Conservation (phyloP, 2,888 invertebrate species). For the Heliothis peltigera region DNA sequence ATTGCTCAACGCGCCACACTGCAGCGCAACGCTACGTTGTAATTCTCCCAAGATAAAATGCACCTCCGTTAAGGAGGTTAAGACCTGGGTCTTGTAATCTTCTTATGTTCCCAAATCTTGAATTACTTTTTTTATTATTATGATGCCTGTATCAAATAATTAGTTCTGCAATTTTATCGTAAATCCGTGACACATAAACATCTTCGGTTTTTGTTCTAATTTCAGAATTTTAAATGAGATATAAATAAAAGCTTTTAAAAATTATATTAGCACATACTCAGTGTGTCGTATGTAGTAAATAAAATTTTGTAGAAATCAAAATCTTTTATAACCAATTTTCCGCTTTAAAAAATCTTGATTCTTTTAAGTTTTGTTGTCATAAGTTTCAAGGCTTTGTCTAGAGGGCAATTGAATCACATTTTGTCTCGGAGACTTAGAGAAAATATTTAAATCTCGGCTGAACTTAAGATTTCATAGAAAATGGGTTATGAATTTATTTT, state of each 20-base stretch:
- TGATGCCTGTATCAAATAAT: too few relatives aligned
- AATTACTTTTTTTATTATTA: too few relatives aligned
- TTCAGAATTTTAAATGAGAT: too few relatives aligned
- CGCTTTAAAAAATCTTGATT: slow-evolving; percentile 23
- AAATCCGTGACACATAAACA: too few relatives aligned
- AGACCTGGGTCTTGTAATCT: background rate
- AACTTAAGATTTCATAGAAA: slow-evolving; percentile 16
- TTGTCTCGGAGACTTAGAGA: slow-evolving; percentile 18
- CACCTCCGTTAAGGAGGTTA: slow-evolving; percentile 8
- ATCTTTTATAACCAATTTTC: slow-evolving; percentile 8
- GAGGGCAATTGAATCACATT: slow-evolving; percentile 54
- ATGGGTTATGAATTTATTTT: slow-evolving; percentile 7
- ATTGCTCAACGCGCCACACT: slow-evolving; percentile 37
- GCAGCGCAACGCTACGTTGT: slow-evolving; percentile 14
- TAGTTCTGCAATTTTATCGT: too few relatives aligned
- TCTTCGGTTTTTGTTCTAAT: too few relatives aligned
- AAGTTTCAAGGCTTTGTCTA: slow-evolving; percentile 38
- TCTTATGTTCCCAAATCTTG: background rate
- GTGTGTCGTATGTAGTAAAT: slow-evolving; percentile 1
- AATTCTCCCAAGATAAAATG: slow-evolving; percentile 35
- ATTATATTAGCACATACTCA: too few relatives aligned
- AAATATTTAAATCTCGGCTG: slow-evolving; percentile 28
- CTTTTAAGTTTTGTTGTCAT: slow-evolving; percentile 27
- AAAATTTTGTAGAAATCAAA: slow-evolving; percentile 8
- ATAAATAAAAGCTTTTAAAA: too few relatives aligned